Evolutionary conservation across 1,140 invertebrate species (phyloP).

Genomic region (Rhopalosiphum padi): DNA sequence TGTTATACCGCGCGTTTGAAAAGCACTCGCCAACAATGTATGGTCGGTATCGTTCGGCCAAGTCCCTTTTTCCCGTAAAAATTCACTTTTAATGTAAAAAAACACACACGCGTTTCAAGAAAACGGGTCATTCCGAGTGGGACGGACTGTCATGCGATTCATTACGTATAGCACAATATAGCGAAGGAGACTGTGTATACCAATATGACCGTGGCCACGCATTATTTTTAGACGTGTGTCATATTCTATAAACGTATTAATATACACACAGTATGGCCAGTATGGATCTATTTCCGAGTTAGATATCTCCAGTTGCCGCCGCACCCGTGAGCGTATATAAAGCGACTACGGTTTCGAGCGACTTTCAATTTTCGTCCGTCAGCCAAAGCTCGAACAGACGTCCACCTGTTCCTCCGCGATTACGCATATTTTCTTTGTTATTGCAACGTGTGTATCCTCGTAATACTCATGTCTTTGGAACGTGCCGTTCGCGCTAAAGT

Average conservation of each 20-base stretch:
- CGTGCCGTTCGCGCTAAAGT: constrained; percentile 59
- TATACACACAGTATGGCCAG: not conserved
- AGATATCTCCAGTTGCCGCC: not conserved
- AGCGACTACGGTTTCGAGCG: not conserved
- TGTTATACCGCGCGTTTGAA: not conserved
- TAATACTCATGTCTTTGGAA: constrained; percentile 59
- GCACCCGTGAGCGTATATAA: constrained; percentile 20
- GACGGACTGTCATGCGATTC: not conserved
- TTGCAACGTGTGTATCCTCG: constrained; percentile 17
- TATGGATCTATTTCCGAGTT: constrained; percentile 53
- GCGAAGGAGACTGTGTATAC: not conserved
- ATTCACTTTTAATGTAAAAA: not conserved
- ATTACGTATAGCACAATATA: not conserved
- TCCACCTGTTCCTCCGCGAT: not conserved
- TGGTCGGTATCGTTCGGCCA: not conserved
- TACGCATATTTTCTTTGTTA: too few species aligned
- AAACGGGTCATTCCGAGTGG: constrained; percentile 43
- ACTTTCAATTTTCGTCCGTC: constrained; percentile 26
- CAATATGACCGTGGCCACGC: not conserved
- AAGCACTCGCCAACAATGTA: not conserved
- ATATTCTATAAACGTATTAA: constrained; percentile 34
- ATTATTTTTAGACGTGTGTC: constrained; percentile 51
- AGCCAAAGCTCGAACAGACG: not conserved
- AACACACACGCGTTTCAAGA: not conserved
- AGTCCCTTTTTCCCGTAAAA: not conserved